Base-by-base conservation (phyloP, 37 sponge, comb jelly and placozoan species). In the Aphrocallistes beatrix region DNA sequence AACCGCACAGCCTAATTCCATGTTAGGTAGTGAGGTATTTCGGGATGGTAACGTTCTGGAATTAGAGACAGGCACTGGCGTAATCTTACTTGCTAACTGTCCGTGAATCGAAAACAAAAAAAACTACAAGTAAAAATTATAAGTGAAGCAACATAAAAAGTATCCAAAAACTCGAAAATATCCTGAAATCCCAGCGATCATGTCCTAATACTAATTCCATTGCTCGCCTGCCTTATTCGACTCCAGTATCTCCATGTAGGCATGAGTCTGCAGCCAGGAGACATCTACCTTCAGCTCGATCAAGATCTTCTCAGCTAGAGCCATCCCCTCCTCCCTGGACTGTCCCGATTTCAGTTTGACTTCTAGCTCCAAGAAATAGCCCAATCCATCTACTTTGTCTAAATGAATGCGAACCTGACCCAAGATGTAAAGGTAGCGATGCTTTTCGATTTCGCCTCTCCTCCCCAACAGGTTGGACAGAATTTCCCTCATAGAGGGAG, bases 351-450 rank as follows among this genome's bases (percentile, higher is more conserved):
- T 60, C 75, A 60, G 10, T 6, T 25, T 28, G 8, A 60, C 34
- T 30, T 60, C 75, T 13, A 60, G 75, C 34, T 60, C 75, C 34
- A 60, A 60, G 75, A 60, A 60, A 30, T 60, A 60, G 75, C 75
- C 75, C 25, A 60, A 6, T 60, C 75, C 75, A 19, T 60, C 75
- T 13, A 60, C 75, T 60, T 60, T 60, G 34, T 60, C 75, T 13
- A 60, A 13, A 13, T 28, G 75, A 32, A 60, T 28, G 8, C n/a
- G 75, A 25, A 28, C n/a, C 34, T 60, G 75, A 19, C 75, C 75
- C 32, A 60, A 3, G n/a, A 60, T 3, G 75, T 60, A 60, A 19
- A 60, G 75, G 6, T 25, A 30, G 6, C 75, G 10, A 6, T 60
- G 28, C n/a, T 60, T 60, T 32, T 19, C n/a, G 3, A 60, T 30